Evolutionary conservation across 2,113 vertebrate species (phyloP).

Genomic region (Vidua chalybeata): DNA sequence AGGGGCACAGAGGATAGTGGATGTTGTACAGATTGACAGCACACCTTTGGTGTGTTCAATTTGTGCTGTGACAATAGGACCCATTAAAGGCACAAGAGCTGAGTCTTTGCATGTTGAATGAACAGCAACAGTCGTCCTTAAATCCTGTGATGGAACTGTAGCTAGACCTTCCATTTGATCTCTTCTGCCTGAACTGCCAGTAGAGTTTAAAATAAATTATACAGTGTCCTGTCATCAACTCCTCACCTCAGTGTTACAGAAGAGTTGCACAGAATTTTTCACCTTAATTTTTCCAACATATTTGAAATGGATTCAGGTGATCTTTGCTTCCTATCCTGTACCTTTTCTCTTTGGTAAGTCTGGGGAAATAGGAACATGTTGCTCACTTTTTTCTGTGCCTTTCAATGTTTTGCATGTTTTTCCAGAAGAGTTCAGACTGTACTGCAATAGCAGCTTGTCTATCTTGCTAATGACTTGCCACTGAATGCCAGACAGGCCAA

Average conservation of each 20-base stretch:
- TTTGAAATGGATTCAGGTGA: not conserved
- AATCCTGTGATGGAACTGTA: not conserved
- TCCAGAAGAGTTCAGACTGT: not conserved
- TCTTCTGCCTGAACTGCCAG: not conserved
- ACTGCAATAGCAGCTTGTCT: not conserved
- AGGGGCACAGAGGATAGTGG: rapidly evolving
- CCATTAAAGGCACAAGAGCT: not conserved
- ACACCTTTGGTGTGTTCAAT: not conserved
- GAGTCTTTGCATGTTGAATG: not conserved
- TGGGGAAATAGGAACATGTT: not conserved
- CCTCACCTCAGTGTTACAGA: not conserved
- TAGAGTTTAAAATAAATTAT: not conserved
- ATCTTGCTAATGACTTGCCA: not conserved
- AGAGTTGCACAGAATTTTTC: not conserved
- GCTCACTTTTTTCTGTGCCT: not conserved
- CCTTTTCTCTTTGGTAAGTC: not conserved
- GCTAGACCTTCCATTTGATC: not conserved
- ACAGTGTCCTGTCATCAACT: not conserved
- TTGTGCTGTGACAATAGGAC: not conserved
- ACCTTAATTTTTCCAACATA: not conserved
- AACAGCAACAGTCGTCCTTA: not conserved
- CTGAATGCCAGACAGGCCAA: conserved; percentile 12
- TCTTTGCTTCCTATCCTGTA: not conserved
- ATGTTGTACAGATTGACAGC: not conserved
- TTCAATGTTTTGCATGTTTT: not conserved